A percentile compares a stretch with the other conserved stretches of the same genome.
Evolutionary conservation across 2,888 invertebrate genomes (phyloP).

Genomic region (Eretmocerus hayati): DNA sequence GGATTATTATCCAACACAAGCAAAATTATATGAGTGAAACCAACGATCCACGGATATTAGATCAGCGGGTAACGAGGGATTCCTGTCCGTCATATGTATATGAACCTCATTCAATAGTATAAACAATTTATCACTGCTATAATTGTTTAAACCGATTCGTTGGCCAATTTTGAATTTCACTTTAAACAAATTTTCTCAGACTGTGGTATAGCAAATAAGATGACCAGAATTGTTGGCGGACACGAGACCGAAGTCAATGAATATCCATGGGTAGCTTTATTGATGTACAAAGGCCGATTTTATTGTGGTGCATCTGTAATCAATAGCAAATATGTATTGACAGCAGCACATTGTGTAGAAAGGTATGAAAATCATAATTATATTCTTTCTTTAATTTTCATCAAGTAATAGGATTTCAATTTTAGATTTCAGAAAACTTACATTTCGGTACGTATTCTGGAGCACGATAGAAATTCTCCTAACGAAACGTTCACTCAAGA

Average conservation of each 20-base stretch:
- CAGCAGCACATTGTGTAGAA: conserved; percentile 72
- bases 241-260: conserved; percentile 66
- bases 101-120: too few species aligned
- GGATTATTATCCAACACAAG: too few species aligned
- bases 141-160: too few species aligned
- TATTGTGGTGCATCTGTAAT: conserved; percentile 73
- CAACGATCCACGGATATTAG: too few species aligned
- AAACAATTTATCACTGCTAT: too few species aligned
- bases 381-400: too few species aligned
- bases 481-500: conserved; percentile 32
- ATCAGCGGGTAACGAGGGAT: too few species aligned
- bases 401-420: too few species aligned
- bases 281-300: conserved; percentile 59
- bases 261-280: conserved; percentile 70
- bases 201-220: conserved; percentile 65
- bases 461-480: conserved; percentile 59
- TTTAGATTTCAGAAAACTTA: conserved; percentile 31
- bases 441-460: conserved; percentile 61
- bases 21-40: too few species aligned
- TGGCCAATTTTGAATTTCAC: too few species aligned
- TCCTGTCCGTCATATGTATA: too few species aligned
- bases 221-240: conserved; percentile 70
- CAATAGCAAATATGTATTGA: conserved; percentile 65
- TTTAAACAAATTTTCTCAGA: conserved; percentile 44
- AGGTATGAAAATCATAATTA: conserved; percentile 55